A percentile compares a stretch with the other conserved stretches of the same genome.
These are phyloP conservation scores for Gymnosoma rotundatum DNA, from an alignment of 2,888 invertebrate species.

Conservation along the genomic window DNA sequence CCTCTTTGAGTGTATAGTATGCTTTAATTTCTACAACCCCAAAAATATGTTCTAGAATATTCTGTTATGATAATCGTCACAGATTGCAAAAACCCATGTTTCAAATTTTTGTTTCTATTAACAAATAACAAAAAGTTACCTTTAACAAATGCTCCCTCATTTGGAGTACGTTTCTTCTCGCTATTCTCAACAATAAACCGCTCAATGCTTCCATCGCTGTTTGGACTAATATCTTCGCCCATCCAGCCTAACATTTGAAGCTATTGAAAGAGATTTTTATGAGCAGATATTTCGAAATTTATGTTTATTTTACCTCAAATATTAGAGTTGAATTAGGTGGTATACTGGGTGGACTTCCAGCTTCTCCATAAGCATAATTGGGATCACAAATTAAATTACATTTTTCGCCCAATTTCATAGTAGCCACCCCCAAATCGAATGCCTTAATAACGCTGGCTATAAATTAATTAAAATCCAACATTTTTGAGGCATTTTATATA, in stretches of 20 bases:
- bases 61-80: too few species aligned
- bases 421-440: constrained; percentile 96
- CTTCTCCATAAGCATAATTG: constrained; percentile 94
- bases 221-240: constrained; percentile 93
- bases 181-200: constrained; percentile 88
- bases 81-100: too few species aligned
- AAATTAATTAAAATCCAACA: not conserved
- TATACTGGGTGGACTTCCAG: constrained; percentile 93
- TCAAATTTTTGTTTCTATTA: not conserved
- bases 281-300: not conserved
- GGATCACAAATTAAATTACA: constrained; percentile 92
- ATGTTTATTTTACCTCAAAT: constrained; percentile 87
- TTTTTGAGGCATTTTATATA: not conserved
- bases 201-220: constrained; percentile 92
- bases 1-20: too few species aligned
- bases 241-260: constrained; percentile 94
- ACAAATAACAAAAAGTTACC: constrained; percentile 83
- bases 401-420: constrained; percentile 95
- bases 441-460: constrained; percentile 93
- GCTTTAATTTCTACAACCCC: too few species aligned
- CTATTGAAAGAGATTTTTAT: constrained; percentile 82
- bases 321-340: constrained; percentile 93
- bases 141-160: constrained; percentile 91
- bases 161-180: constrained; percentile 88
- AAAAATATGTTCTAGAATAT: too few species aligned